Base-by-base conservation (phyloP, 2,888 invertebrate species). In the Neuroscelio doddi region DNA sequence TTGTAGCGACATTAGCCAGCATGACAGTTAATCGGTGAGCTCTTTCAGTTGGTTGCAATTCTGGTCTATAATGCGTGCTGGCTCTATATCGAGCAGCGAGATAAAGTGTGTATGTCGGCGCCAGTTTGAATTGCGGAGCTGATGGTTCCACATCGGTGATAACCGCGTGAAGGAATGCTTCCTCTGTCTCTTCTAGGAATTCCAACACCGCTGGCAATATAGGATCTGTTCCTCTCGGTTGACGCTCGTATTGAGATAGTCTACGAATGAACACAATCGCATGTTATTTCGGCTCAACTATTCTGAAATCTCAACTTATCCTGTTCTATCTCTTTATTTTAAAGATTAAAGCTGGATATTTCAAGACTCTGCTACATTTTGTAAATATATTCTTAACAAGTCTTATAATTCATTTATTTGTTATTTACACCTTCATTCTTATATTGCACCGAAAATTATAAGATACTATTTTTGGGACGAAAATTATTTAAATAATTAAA, bases 91-190 rank as follows among this genome's bases (percentile, higher is more conserved):
- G 90, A 64, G 96, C 94, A 72, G 96, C 95, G 80, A 99, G 88
- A 85, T 99, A 99, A 16, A 99, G 89, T 1, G 97, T 94, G 86
- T 98, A 99, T 17, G 98, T 97, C 0, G 98, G 98, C 0, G 98
- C 95, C 65, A 99, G 88, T 82, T 97, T 96, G 87, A 98, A 98
- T 72, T 95, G 94, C 8, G 93, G 93, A 59, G 92, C 91, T 80
- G 92, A 92, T 9, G 95, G 95, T 84, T 96, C 96, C 70, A 96
- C 89, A 71, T 96, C 92, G 27, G 93, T 90, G 80, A 97, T 92
- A 68, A 97, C 93, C 34, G 94, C 92, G 63, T 93, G 92, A 46
- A 98, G 87, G 85, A 98, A 96, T 72, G 93, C 91, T 81, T 96
- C 95, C 86, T 98, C 98, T 15, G 94, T 94, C 72, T 95, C 95